Evolutionary conservation across 2,888 invertebrate genomes (phyloP).

Genomic region (Cabera pusaria): DNA sequence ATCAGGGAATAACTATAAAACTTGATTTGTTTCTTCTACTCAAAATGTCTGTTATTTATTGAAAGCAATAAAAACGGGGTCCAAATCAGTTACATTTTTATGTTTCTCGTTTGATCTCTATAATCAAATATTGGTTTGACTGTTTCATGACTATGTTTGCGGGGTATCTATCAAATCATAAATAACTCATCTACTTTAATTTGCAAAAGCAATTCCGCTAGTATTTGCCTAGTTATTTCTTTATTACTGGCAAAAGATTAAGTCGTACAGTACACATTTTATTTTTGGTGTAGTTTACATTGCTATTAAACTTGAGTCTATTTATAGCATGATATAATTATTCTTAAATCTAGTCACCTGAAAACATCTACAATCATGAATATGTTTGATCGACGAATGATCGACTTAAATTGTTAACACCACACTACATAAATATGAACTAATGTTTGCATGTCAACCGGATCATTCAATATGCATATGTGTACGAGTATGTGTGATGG

Average conservation of each 20-base stretch:
- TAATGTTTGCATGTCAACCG: too few species aligned
- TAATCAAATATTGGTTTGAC: constrained; percentile 30
- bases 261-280: too few species aligned
- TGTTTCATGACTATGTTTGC: constrained; percentile 18
- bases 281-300: too few species aligned
- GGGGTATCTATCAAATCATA: constrained; percentile 19
- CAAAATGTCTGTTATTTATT: constrained; percentile 37
- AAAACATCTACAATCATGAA: too few species aligned
- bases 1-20: constrained; percentile 11
- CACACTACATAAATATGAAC: too few species aligned
- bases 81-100: constrained; percentile 33
- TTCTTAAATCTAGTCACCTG: too few species aligned
- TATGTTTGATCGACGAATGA: too few species aligned
- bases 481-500: too few species aligned
- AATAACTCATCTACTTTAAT: constrained; percentile 19
- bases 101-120: constrained; percentile 21
- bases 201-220: constrained; percentile 12
- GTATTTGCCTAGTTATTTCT: constrained; percentile 9
- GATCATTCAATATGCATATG: too few species aligned
- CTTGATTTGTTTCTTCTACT: constrained; percentile 20
- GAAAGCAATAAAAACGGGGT: constrained; percentile 35
- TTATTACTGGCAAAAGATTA: constrained; percentile 1
- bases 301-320: too few species aligned
- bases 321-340: too few species aligned
- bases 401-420: too few species aligned